Evolutionary conservation across 2,888 invertebrate genomes (phyloP).

Genomic region (Cataglyphis altisquamis): DNA sequence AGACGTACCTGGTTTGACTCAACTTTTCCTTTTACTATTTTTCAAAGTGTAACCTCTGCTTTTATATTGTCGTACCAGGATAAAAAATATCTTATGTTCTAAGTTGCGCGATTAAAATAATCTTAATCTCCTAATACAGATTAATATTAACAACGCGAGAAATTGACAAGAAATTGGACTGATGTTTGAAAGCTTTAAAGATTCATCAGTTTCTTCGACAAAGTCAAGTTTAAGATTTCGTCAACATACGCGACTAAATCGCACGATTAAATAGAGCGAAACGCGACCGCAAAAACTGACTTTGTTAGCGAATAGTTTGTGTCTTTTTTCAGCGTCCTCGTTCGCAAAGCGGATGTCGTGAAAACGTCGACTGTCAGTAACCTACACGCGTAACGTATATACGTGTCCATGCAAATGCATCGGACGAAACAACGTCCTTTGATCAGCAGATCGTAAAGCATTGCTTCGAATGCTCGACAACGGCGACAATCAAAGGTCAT

Average conservation of each 20-base stretch:
- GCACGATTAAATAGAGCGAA: slow-evolving; percentile 5
- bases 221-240: neutral
- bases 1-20: too few species aligned
- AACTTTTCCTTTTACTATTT: too few species aligned
- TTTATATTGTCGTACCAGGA: neutral
- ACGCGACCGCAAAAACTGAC: neutral
- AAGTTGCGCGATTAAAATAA: neutral
- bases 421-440: slow-evolving; percentile 50
- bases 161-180: neutral
- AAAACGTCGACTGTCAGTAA: slow-evolving; percentile 12
- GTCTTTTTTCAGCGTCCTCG: neutral
- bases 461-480: slow-evolving; percentile 57
- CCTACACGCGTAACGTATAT: slow-evolving; percentile 37
- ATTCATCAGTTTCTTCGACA: neutral
- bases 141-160: neutral
- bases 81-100: neutral
- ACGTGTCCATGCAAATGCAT: slow-evolving; percentile 51
- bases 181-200: neutral
- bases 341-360: slow-evolving; percentile 8
- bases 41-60: neutral
- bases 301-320: neutral
- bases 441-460: slow-evolving; percentile 68
- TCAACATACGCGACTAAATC: neutral
- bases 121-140: neutral
- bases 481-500: slow-evolving; percentile 60